phyloP scores from a whole-genome alignment of 2,113 vertebrate species.

The Alaudala cheleensis region DNA sequence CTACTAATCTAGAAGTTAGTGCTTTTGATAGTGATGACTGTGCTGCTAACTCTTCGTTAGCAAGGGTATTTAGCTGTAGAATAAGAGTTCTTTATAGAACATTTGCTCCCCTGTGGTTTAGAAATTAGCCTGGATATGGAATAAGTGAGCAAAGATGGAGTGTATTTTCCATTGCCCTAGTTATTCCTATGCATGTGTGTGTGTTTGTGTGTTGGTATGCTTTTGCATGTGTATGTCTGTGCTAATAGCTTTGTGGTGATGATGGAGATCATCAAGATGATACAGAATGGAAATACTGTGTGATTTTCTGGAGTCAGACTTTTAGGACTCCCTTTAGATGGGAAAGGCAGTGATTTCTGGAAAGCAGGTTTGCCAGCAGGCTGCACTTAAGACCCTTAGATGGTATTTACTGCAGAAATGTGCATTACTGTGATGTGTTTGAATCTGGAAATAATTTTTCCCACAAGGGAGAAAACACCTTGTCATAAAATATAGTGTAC shows the following conservation, averaged over 20 bases:
- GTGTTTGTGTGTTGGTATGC: slow-evolving; percentile 1
- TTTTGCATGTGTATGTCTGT: neutral
- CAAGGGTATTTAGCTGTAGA: slow-evolving; percentile 37
- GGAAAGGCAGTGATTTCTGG: slow-evolving; percentile 33
- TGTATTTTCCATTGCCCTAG: slow-evolving; percentile 18
- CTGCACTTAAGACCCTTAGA: slow-evolving; percentile 31
- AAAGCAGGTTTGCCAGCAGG: slow-evolving; percentile 35
- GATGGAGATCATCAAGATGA: slow-evolving; percentile 59
- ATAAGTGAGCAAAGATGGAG: slow-evolving; percentile 53
- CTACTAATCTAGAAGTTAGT: slow-evolving; percentile 69
- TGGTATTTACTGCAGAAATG: slow-evolving; percentile 26
- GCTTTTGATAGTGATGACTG: slow-evolving; percentile 60
- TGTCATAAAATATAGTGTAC: slow-evolving; percentile 13
- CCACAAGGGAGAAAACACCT: slow-evolving; percentile 29
- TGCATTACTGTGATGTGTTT: neutral
- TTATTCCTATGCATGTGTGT: neutral
- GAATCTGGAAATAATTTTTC: slow-evolving; percentile 49
- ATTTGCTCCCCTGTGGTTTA: slow-evolving; percentile 51
- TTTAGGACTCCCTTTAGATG: slow-evolving; percentile 13
- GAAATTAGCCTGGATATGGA: slow-evolving; percentile 44
- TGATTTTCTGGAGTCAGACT: slow-evolving; percentile 47
- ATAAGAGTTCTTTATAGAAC: slow-evolving; percentile 55
- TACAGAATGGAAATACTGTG: slow-evolving; percentile 41
- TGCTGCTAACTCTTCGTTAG: slow-evolving; percentile 54
- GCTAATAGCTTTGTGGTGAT: slow-evolving; percentile 49